These are phyloP conservation scores for Menura novaehollandiae DNA, from an alignment of 2,113 vertebrate genomes.

Conservation along the genomic window DNA sequence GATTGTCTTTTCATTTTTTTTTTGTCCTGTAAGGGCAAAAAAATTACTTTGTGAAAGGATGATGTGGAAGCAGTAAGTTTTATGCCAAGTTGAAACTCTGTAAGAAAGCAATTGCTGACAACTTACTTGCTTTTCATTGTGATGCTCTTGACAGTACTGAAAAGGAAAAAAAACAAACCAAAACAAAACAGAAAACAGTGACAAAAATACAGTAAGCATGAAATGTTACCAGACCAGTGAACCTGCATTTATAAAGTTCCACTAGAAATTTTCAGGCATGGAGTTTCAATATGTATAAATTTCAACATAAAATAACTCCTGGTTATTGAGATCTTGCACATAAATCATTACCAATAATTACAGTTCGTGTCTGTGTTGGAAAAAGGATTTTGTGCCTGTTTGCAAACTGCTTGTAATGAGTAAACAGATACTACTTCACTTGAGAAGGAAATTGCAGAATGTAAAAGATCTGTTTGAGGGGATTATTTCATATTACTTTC, in stretches of 20 bases:
- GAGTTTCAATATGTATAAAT: background rate
- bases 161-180: background rate
- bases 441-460: background rate
- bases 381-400: background rate
- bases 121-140: background rate
- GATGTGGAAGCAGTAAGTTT: background rate
- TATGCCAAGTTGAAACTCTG: background rate
- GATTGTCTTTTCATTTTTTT: background rate
- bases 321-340: background rate
- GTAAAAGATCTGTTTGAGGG: background rate
- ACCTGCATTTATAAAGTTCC: background rate
- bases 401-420: background rate
- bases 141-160: background rate
- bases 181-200: background rate
- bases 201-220: background rate
- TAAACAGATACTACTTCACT: background rate
- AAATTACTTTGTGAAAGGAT: background rate
- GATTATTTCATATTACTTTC: background rate
- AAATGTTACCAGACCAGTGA: background rate
- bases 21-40: background rate
- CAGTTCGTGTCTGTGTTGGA: fast-evolving
- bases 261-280: background rate
- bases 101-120: background rate
- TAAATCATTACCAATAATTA: background rate
- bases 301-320: background rate